Base-by-base conservation (phyloP, 2,113 vertebrate species). In the Leptocoma aspasia region DNA sequence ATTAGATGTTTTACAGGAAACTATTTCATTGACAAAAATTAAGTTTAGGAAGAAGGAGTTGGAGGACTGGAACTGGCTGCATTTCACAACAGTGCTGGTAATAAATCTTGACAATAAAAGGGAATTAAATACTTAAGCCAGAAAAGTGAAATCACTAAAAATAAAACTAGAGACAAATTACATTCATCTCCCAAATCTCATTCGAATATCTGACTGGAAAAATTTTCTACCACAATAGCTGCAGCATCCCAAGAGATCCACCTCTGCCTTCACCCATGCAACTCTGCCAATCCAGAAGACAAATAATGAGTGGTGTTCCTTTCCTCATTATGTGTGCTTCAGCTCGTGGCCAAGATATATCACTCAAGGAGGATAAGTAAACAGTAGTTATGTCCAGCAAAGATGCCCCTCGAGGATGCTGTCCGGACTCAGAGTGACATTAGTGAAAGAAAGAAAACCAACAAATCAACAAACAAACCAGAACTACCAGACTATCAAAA, bases 101-200 rank as follows among this genome's bases (percentile, higher is more conserved):
- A 95, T 94, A 97, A 93, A 94, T 96, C 86, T 85, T 94, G 94
- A 95, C 70, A 94, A 64, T 87, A 82, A 96, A 94, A 90, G 52
- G 33, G 72, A 96, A 95, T 47, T 2, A 89, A 96, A 92, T 82
- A 52, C 90, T 92, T 72, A 79, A 82, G 66, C 70, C 87, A 96
- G 87, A 92, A 91, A 95, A 95, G 54, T 88, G 81, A 97, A 96
- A 96, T 91, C 88, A 93, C 92, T 92, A 94, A 95, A 96, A 95
- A 92, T 94, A 95, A 93, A 97, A 80, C 80, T 77, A 66, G 64
- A 95, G 71, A 83, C 63, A 93, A 95, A 95, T 92, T 87, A 73
- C 33, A 72, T 68, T 88, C 6, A 60, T 91, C 80, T 93, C 82
- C 44, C 22, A 89, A 57, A 86, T 73, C 65, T 91, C 57, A 79